Evolutionary conservation across 1,140 invertebrate genomes (phyloP).

Genomic region (Temnothorax curvispinosus): DNA sequence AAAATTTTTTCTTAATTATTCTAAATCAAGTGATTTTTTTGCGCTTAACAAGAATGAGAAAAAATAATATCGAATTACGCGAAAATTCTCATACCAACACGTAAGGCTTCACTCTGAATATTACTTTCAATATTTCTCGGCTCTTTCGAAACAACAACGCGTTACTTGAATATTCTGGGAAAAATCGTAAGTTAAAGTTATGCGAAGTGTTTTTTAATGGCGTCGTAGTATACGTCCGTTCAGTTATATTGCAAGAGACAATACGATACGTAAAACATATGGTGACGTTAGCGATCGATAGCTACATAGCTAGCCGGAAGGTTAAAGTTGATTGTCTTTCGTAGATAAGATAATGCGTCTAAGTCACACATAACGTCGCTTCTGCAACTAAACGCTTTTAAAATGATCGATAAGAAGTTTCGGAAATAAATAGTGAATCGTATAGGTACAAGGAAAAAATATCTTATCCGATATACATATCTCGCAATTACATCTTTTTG

Average conservation of each 20-base stretch:
- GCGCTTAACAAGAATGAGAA: neutral
- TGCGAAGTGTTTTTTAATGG: neutral
- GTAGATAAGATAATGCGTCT: constrained; percentile 67
- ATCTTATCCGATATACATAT: neutral
- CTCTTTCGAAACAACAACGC: neutral
- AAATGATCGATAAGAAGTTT: neutral
- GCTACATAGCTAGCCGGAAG: constrained; percentile 50
- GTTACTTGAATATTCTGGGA: neutral
- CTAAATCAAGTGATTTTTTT: neutral
- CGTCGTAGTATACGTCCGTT: neutral
- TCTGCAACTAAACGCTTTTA: constrained; percentile 29
- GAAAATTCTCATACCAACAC: neutral
- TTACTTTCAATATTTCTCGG: neutral
- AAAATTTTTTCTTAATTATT: constrained; percentile 58
- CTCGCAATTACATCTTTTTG: neutral
- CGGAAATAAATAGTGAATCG: neutral
- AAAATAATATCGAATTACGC: neutral
- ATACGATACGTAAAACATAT: constrained; percentile 64
- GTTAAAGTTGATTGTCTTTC: constrained; percentile 65
- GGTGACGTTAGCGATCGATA: constrained; percentile 51
- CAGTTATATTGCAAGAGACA: constrained; percentile 76
- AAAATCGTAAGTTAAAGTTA: neutral
- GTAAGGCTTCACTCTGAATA: neutral
- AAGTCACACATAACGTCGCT: constrained; percentile 48
- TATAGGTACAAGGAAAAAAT: neutral